Base-by-base conservation (phyloP, 2,113 vertebrate species). In the Corythoichthys haematopterus region DNA sequence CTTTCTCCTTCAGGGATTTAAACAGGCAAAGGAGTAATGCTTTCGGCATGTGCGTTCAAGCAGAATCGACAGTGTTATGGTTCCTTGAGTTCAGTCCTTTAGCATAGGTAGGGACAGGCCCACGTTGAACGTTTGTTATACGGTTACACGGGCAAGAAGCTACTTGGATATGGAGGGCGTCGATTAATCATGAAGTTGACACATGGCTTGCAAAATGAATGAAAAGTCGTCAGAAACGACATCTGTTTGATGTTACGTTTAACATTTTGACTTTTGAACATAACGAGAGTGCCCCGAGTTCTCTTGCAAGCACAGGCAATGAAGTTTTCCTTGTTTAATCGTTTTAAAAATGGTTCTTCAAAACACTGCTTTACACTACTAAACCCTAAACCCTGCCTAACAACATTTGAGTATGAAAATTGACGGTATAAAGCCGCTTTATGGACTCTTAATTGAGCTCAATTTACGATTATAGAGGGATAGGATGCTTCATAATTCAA, bases 11-110 rank as follows among this genome's bases (percentile, higher is more conserved):
- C 16, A 11, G 68, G 64, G 70, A 59, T 58, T 59, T 75, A 66
- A 73, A 80, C 75, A 76, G 72, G 63, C 64, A 65, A 80, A 73
- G 15, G 70, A 61, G 16, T 65, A 67, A 69, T 45, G 12, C 60
- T 64, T 57, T 14, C 66, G 70, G 69, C 66, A 78, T 76, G 66
- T 68, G 64, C 64, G 66, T 80, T 80, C 78, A 46, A 57, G 74
- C 68, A 51, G 78, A 76, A 81, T 79, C 15, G 70, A 80, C 65
- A 15, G 59, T 58, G 33, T 35, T 73, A 37, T 40, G 20, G 53
- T 68, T 60, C 69, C 65, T 14, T 3, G 47, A 15, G 65, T 48
- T 71, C 37, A 59, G 28, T 45, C 63, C 20, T 1, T 15, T 52
- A 40, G 62, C 28, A 43, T 5, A 43, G 3, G 9, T 28, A 46